Base-by-base conservation (phyloP, 2,888 invertebrate species). In the Campopleginae sp. region DNA sequence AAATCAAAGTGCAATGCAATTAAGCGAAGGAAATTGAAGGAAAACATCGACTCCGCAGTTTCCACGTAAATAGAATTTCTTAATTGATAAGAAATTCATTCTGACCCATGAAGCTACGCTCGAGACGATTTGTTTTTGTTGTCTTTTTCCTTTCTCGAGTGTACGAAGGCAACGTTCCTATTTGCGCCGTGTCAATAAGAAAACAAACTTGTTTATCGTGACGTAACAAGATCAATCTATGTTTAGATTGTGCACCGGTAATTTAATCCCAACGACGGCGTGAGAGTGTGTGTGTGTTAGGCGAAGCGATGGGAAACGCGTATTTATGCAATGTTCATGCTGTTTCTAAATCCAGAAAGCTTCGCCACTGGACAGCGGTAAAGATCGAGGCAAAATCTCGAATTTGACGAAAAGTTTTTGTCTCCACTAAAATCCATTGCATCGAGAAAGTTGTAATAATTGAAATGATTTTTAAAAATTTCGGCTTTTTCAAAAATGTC, bases 191-290 rank as follows among this genome's bases (percentile, higher is more conserved):
- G 63, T 70, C 74, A 80, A 80, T 82, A 80, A 80, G 74, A 83
- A 72, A 80, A 86, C 80, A 84, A 80, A 48, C 79, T 82, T 87
- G 87, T 87, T 87, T 84, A 87, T 86, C 63, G 48, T 86, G 87
- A 84, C 80, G 77, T 79, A 86, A 87, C 68, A 71, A 71, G 71
- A 63, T 48, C 23, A n/a, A 58, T 12, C 38, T 80, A 86, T 82
- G 80, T 86, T 82, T 86, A 87, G 86, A 84, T 82, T 75, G 27
- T 87, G 42, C 85, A 83, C 63, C 68, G 76, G 84, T 80, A 72
- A 86, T 84, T 61, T 23, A 74, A 72, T 58, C 12, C 75, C 54
- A 44, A 51, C 54, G 74, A 71, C 51, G 33, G 27, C 14, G 58
- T 54, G 33, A 23, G 61, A 51, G 63, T 42, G 51, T 33, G 61